Percentiles rank a stretch among this genome's conserved stretches.
Conservation (phyloP, 2,888 invertebrate genomes). For the Sylvicola fuscatus region DNA sequence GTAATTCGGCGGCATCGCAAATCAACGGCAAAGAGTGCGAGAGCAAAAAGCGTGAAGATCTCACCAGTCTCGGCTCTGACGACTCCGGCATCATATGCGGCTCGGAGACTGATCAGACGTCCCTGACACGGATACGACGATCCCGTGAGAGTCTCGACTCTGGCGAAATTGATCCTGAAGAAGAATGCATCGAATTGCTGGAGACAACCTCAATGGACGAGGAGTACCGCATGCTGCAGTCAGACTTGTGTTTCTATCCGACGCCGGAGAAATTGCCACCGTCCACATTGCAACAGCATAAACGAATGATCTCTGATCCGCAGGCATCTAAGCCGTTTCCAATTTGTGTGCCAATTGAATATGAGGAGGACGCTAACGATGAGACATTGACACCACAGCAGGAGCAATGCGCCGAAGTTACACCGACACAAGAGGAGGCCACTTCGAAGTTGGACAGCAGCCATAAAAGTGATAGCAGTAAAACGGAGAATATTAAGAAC, state of each 20-base stretch:
- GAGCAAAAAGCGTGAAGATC: conserved; percentile 26
- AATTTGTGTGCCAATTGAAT: conserved; percentile 12
- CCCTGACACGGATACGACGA: conserved; percentile 27
- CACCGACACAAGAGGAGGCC: neutral
- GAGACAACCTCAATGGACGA: conserved; percentile 26
- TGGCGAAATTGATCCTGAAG: conserved; percentile 36
- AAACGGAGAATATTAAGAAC: conserved; percentile 15
- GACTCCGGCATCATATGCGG: conserved; percentile 35
- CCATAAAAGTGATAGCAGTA: conserved; percentile 8
- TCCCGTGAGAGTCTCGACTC: conserved; percentile 59
- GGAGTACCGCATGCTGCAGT: conserved; percentile 22
- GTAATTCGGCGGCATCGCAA: neutral
- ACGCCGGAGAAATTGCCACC: conserved; percentile 13
- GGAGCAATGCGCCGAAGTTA: no score
- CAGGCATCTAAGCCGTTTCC: conserved; percentile 5
- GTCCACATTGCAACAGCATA: conserved; percentile 10
- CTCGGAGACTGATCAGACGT: conserved; percentile 26
- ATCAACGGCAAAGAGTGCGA: conserved; percentile 2
- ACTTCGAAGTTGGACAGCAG: neutral
- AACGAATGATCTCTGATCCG: conserved; percentile 14
- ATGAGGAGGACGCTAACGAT: conserved; percentile 7
- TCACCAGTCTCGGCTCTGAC: conserved; percentile 34
- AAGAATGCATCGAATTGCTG: conserved; percentile 28
- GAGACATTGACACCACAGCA: neutral
- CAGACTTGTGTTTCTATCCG: conserved; percentile 22